These are phyloP conservation scores for Galeopterus variegatus DNA, from an alignment of 2,113 vertebrate species.

Conservation along the genomic window DNA sequence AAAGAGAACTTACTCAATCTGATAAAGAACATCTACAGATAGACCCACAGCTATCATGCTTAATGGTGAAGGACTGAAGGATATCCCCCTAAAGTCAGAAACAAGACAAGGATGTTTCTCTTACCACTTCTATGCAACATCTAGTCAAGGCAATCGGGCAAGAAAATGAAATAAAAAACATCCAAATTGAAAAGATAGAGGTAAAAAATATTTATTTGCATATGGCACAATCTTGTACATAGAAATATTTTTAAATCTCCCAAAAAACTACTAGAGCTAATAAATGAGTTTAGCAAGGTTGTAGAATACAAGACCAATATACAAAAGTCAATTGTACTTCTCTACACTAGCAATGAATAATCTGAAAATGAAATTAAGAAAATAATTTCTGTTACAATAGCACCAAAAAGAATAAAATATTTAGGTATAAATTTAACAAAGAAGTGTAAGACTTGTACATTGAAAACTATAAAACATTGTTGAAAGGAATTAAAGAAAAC, in stretches of 20 bases:
- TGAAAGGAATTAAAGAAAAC: neutral
- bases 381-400: neutral
- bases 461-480: neutral
- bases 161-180: neutral
- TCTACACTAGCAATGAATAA: neutral
- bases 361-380: constrained; percentile 45
- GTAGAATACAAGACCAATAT: neutral
- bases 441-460: neutral
- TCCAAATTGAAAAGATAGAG: neutral
- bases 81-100: neutral
- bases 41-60: neutral
- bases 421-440: neutral
- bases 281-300: neutral
- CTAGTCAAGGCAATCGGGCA: neutral
- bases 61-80: neutral
- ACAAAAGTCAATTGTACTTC: neutral
- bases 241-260: neutral
- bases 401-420: constrained; percentile 11
- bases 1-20: neutral
- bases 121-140: neutral
- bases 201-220: neutral
- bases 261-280: neutral
- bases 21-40: neutral
- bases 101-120: neutral
- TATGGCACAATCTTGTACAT: neutral